These are phyloP conservation scores for Hypsopygia costalis DNA, from an alignment of 2,888 invertebrate genomes.

Conservation along the genomic window DNA sequence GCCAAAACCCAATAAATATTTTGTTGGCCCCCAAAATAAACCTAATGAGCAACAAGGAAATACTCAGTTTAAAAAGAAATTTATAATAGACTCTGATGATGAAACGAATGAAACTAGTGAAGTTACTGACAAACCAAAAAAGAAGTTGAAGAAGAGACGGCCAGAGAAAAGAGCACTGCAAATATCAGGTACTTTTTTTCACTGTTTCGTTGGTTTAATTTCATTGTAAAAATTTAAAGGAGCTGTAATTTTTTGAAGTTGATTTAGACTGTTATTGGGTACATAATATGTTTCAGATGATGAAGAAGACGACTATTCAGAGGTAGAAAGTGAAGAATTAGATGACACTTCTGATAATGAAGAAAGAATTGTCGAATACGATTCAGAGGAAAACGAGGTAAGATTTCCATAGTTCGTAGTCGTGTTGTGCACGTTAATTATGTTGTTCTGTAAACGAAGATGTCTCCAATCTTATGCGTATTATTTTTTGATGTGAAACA, in stretches of 20 bases:
- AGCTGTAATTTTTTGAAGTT: too few relatives aligned
- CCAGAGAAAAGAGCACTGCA: constrained; percentile 54
- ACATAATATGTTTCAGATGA: constrained; percentile 45
- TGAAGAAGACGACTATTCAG: constrained; percentile 47
- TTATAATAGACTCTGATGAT: constrained; percentile 67
- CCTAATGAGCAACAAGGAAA: constrained; percentile 16
- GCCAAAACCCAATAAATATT: constrained; percentile 47
- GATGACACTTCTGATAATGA: constrained; percentile 31
- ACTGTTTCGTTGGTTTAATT: too few relatives aligned
- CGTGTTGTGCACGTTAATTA: too few relatives aligned
- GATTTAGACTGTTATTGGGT: too few relatives aligned
- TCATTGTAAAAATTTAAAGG: too few relatives aligned
- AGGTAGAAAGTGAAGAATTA: constrained; percentile 40
- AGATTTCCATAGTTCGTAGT: too few relatives aligned
- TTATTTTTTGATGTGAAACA: too few relatives aligned
- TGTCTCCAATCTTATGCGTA: too few relatives aligned
- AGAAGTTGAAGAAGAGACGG: constrained; percentile 58
- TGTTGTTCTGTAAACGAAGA: too few relatives aligned
- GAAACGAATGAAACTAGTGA: constrained; percentile 33
- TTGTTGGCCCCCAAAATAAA: constrained; percentile 35
- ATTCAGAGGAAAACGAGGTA: constrained; percentile 92
- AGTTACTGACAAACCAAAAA: constrained; percentile 30
- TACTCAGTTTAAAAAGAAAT: constrained; percentile 49
- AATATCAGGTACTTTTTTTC: constrained; percentile 67
- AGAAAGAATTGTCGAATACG: constrained; percentile 83